These are phyloP conservation scores for Podarcis siculus DNA, from an alignment of 2,797 vertebrate species.

Conservation along the genomic window DNA sequence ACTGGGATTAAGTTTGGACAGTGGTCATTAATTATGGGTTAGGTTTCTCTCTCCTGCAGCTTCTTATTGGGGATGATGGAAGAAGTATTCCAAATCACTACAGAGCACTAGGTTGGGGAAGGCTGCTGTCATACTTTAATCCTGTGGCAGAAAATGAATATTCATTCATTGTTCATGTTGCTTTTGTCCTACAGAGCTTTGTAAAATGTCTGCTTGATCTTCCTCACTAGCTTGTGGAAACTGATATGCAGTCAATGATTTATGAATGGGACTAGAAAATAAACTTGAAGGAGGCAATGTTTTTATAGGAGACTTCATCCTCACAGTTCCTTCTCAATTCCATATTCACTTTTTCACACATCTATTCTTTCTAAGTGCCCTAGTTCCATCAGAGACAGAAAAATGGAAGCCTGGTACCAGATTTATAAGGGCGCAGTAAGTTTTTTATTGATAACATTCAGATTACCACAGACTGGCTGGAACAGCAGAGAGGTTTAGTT, in stretches of 20 bases:
- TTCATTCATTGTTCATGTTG: background rate
- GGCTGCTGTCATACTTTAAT: background rate
- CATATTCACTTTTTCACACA: background rate
- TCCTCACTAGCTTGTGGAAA: background rate
- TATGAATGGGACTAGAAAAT: background rate
- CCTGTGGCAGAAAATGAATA: background rate
- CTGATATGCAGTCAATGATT: background rate
- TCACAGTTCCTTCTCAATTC: background rate
- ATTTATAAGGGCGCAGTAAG: background rate
- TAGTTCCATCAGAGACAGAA: background rate
- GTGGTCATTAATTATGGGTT: background rate
- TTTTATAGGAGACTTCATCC: background rate
- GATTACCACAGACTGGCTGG: background rate
- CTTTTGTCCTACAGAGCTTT: background rate
- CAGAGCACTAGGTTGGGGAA: too few species aligned
- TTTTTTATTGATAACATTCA: background rate
- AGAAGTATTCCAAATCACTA: too few species aligned
- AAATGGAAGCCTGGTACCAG: background rate
- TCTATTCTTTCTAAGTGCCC: background rate
- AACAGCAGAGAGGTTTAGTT: background rate
- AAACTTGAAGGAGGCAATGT: background rate
- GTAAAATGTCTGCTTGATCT: background rate
- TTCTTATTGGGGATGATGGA: too few species aligned
- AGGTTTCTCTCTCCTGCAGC: background rate
- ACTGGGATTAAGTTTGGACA: too few species aligned